Evolutionary conservation across 2,888 invertebrate species (phyloP).

Genomic region (Gortyna flavago): DNA sequence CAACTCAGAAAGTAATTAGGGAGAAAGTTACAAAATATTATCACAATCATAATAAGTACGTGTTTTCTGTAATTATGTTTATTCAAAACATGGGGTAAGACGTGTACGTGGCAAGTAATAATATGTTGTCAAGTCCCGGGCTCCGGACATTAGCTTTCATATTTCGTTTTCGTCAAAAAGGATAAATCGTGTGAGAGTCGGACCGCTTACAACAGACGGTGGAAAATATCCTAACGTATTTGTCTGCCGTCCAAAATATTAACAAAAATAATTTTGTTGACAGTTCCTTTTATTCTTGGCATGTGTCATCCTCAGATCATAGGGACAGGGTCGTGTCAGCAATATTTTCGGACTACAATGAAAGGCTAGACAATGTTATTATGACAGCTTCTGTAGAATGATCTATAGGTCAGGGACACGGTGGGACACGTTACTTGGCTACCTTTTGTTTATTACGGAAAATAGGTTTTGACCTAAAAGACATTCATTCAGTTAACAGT

Average conservation of each 20-base stretch:
- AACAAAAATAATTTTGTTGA: constrained; percentile 39
- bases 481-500: background rate
- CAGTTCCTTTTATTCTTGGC: constrained; percentile 40
- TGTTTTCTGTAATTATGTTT: constrained; percentile 56
- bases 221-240: constrained; percentile 37
- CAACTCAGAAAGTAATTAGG: constrained; percentile 61
- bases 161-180: constrained; percentile 55
- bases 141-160: constrained; percentile 57
- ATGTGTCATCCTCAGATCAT: constrained; percentile 41
- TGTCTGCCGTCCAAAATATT: constrained; percentile 39
- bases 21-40: constrained; percentile 62
- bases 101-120: constrained; percentile 38
- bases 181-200: constrained; percentile 41
- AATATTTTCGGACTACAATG: constrained; percentile 4
- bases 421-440: background rate
- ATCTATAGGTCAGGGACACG: background rate
- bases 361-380: background rate
- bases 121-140: constrained; percentile 43
- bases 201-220: constrained; percentile 20
- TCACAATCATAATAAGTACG: constrained; percentile 54
- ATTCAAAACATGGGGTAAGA: constrained; percentile 52
- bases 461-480: background rate
- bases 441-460: constrained; percentile 9
- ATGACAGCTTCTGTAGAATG: background rate
- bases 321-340: constrained; percentile 10